Evolutionary conservation across 2,888 invertebrate genomes (phyloP).

Genomic region (Stictocephala bisonia): DNA sequence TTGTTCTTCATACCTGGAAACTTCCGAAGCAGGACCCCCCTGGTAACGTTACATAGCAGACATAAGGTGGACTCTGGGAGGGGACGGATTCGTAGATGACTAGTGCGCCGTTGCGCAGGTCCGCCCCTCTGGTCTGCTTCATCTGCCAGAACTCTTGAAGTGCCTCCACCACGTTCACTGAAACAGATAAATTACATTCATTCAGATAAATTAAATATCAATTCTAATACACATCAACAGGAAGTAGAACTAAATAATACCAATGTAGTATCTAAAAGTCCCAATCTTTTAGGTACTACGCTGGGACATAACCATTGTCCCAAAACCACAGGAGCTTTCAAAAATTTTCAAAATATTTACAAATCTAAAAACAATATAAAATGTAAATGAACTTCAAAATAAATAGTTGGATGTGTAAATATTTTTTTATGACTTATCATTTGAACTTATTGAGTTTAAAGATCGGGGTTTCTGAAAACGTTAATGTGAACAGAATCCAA

Average conservation of each 20-base stretch:
- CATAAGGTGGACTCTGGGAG: conserved; percentile 89
- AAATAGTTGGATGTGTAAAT: too few relatives aligned
- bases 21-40: conserved; percentile 97
- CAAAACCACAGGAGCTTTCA: too few relatives aligned
- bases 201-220: conserved; percentile 25
- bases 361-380: too few relatives aligned
- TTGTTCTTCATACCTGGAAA: conserved; percentile 85
- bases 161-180: conserved; percentile 95
- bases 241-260: not conserved
- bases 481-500: too few relatives aligned
- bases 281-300: too few relatives aligned
- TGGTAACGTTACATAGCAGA: conserved; percentile 94
- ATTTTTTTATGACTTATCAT: too few relatives aligned
- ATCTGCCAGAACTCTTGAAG: conserved; percentile 98
- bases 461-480: too few relatives aligned
- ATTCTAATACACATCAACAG: not conserved
- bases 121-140: conserved; percentile 90
- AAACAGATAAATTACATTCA: too few relatives aligned
- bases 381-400: too few relatives aligned
- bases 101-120: conserved; percentile 87
- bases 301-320: too few relatives aligned
- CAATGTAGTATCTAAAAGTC: not conserved
- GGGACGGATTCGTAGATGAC: conserved; percentile 97
- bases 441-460: too few relatives aligned
- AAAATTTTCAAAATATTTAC: too few relatives aligned